Conservation (phyloP, 2,888 invertebrate species). For the Eueremaeus valkanovi region DNA sequence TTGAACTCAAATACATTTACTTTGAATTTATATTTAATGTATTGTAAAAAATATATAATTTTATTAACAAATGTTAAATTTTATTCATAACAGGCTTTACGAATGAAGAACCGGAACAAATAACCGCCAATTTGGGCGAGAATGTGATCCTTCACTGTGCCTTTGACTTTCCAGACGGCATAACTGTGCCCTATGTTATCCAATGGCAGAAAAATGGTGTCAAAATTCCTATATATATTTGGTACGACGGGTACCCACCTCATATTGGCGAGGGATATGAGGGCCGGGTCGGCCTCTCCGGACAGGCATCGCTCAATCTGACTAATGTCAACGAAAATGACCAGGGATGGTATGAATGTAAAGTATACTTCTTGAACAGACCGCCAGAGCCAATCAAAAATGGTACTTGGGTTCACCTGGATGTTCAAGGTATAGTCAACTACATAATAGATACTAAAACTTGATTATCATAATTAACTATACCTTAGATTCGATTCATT, state of each 20-base stretch:
- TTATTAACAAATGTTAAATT: not conserved
- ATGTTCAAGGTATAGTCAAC: constrained; percentile 65
- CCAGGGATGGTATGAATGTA: constrained; percentile 97
- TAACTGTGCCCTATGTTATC: constrained; percentile 78
- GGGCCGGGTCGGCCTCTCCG: constrained; percentile 81
- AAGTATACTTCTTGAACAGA: constrained; percentile 90
- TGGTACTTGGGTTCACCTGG: constrained; percentile 96
- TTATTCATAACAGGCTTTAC: not conserved
- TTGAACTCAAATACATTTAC: no score
- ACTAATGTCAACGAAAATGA: constrained; percentile 88
- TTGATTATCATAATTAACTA: no score
- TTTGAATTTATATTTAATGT: no score
- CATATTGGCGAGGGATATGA: constrained; percentile 93
- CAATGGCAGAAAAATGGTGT: constrained; percentile 98
- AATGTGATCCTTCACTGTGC: constrained; percentile 95
- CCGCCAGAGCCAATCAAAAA: constrained; percentile 56
- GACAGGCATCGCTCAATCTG: constrained; percentile 88
- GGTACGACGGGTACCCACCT: constrained; percentile 95
- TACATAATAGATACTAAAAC: no score
- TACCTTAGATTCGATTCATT: no score
- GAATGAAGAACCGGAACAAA: constrained; percentile 31
- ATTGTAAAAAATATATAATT: no score
- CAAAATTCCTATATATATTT: constrained; percentile 94
- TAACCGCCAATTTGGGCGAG: constrained; percentile 85
- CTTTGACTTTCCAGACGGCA: constrained; percentile 78